Evolutionary conservation across 2,113 vertebrate genomes (phyloP).

Genomic region (Holacanthus passer): DNA sequence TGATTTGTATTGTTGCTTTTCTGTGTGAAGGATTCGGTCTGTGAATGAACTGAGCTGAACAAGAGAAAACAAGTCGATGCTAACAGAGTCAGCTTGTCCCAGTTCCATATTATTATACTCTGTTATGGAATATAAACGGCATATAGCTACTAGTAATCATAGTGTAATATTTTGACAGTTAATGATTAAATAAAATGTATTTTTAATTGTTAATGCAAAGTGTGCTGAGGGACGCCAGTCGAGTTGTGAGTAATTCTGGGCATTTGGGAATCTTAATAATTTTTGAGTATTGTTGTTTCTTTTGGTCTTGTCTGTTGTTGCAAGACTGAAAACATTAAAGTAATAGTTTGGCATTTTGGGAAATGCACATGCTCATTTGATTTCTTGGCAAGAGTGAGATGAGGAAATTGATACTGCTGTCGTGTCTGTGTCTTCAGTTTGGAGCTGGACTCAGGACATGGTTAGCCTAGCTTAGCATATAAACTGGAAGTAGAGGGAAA

Average conservation of each 20-base stretch:
- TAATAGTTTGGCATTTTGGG: background rate
- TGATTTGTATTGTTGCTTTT: background rate
- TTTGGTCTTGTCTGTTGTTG: background rate
- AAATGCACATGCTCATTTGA: background rate
- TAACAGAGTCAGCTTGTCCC: no score
- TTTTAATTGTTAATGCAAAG: no score
- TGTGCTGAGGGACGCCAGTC: background rate
- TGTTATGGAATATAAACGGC: no score
- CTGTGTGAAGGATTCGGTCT: background rate
- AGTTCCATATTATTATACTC: background rate
- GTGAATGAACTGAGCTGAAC: background rate
- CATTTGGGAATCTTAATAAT: background rate
- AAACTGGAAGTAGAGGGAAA: background rate
- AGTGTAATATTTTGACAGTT: background rate
- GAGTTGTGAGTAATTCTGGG: background rate
- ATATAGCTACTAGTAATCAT: background rate
- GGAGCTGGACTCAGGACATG: background rate
- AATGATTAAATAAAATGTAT: no score
- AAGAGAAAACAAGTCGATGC: no score
- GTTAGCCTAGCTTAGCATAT: slow-evolving; percentile 3
- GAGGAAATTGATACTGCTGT: background rate
- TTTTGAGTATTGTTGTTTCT: background rate
- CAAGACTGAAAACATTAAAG: background rate
- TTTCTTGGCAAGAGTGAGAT: background rate
- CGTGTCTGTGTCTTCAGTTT: background rate